phyloP scores from a whole-genome alignment of 2,797 vertebrate species.

The Pseudotriccus pelzelni region DNA sequence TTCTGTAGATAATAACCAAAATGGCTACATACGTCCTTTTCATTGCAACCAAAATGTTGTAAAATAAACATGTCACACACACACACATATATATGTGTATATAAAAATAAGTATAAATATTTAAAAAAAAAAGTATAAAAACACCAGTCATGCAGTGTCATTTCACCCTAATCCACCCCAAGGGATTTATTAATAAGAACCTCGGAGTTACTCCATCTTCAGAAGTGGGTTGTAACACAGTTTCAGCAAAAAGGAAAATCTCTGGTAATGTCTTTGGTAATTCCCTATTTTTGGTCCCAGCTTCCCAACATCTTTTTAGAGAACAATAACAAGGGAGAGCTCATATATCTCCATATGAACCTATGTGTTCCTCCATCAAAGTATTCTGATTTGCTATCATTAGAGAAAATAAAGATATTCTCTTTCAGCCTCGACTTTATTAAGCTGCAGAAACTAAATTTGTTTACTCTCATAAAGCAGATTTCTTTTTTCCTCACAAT shows the following conservation, averaged over 20 bases:
- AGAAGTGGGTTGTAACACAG: neutral
- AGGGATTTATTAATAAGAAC: neutral
- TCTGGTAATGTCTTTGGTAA: neutral
- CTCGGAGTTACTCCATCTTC: neutral
- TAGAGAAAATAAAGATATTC: neutral
- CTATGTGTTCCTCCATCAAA: neutral
- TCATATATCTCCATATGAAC: neutral
- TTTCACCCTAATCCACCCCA: neutral
- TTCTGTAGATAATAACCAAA: neutral
- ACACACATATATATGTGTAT: neutral
- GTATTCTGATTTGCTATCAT: neutral
- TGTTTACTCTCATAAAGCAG: neutral
- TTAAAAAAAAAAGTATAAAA: neutral
- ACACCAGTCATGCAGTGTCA: fast-evolving
- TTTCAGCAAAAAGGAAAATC: neutral
- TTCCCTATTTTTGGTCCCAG: neutral
- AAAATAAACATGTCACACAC: neutral
- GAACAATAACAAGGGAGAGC: neutral
- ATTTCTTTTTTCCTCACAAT: neutral
- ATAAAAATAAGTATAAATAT: too few species aligned
- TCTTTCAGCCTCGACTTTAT: neutral
- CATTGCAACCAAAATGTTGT: neutral
- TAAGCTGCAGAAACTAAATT: neutral
- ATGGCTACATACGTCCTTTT: neutral
- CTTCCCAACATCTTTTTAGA: neutral